Evolutionary conservation across 2,888 invertebrate genomes (phyloP).

Genomic region (Stenchaetothrips biformis): DNA sequence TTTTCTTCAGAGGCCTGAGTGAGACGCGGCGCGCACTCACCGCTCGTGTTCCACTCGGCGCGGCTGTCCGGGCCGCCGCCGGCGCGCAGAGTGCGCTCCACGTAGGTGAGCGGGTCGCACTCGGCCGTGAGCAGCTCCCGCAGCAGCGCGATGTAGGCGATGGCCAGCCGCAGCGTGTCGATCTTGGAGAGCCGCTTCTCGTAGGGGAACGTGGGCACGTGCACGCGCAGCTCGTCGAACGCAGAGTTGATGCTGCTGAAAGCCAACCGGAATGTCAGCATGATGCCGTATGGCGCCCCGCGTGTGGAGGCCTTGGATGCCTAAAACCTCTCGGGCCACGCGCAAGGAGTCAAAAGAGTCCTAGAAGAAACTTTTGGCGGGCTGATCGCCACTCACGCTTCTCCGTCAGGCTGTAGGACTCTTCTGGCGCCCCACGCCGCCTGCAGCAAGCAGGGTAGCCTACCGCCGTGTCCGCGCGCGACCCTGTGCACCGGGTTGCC

Average conservation of each 20-base stretch:
- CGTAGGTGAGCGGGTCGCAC: slow-evolving; percentile 87
- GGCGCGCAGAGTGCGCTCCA: slow-evolving; percentile 85
- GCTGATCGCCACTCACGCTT: no score
- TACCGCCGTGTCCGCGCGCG: no score
- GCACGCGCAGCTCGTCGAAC: slow-evolving; percentile 94
- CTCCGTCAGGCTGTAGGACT: no score
- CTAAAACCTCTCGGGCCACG: no score
- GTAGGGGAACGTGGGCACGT: slow-evolving; percentile 98
- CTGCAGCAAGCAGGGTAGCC: no score
- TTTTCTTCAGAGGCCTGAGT: slow-evolving; percentile 31
- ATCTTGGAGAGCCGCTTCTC: slow-evolving; percentile 98
- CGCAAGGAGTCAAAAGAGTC: no score
- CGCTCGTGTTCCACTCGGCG: slow-evolving; percentile 95
- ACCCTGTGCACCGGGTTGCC: no score
- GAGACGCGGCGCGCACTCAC: slow-evolving; percentile 50
- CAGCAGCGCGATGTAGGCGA: slow-evolving; percentile 93
- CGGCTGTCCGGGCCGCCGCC: slow-evolving; percentile 71
- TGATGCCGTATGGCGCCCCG: not conserved
- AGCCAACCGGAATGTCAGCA: slow-evolving; percentile 39
- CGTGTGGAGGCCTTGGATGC: no score
- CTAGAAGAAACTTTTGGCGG: no score
- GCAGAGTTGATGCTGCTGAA: slow-evolving; percentile 98
- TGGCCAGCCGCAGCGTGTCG: slow-evolving; percentile 92
- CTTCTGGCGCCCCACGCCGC: not conserved
- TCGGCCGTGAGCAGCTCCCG: slow-evolving; percentile 83